Evolutionary conservation across 2,888 invertebrate genomes (phyloP).

Genomic region (Chymomyza fuscimana): DNA sequence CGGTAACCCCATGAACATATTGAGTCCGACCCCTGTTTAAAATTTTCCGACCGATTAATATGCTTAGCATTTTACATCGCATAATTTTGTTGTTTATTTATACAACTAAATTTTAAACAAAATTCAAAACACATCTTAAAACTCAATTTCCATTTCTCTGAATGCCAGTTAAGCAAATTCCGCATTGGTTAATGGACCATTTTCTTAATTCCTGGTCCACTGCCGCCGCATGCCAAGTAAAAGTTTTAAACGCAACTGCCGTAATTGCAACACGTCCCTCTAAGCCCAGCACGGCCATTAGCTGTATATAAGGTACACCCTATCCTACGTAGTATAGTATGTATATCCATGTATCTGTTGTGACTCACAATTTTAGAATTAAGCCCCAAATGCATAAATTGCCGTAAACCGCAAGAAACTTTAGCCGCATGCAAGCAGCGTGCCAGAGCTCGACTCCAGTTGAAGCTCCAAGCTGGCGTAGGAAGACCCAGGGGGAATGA

Average conservation of each 20-base stretch:
- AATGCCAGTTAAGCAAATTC: background rate
- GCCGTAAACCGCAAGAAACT: constrained; percentile 75
- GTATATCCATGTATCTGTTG: constrained; percentile 47
- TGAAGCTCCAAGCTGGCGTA: constrained; percentile 30
- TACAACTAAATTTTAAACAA: background rate
- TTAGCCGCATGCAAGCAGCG: constrained; percentile 50
- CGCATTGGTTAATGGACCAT: background rate
- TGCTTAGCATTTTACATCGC: background rate
- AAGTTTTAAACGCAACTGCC: constrained; percentile 59
- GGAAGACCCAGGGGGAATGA: background rate
- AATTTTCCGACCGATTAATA: too few species aligned
- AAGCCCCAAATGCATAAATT: constrained; percentile 70
- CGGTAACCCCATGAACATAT: too few species aligned
- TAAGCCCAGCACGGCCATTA: constrained; percentile 49
- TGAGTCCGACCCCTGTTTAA: too few species aligned
- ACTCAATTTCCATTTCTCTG: background rate
- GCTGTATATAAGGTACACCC: constrained; percentile 24
- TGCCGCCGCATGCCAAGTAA: constrained; percentile 41
- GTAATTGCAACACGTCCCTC: constrained; percentile 65
- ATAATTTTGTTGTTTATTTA: background rate
- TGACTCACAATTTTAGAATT: constrained; percentile 74
- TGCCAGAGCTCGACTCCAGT: constrained; percentile 19
- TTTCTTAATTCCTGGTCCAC: constrained; percentile 9
- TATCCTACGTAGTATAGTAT: background rate
- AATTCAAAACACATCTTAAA: background rate